These are phyloP conservation scores for Oncopodura yosiiana DNA, from an alignment of 1,140 invertebrate genomes.

Conservation along the genomic window DNA sequence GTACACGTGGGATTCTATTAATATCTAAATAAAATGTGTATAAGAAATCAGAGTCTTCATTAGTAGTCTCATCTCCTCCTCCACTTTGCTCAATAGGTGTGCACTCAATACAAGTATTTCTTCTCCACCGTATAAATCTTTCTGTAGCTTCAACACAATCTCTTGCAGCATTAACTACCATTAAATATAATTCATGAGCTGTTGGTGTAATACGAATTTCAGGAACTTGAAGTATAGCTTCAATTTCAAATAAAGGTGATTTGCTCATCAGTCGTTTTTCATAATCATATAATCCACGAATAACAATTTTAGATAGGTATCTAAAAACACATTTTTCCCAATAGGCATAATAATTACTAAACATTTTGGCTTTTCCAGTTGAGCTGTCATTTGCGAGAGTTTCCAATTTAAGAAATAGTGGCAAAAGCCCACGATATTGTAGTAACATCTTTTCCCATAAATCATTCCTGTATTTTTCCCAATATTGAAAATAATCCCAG, in stretches of 20 bases:
- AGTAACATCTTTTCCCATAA: constrained; percentile 20
- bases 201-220: constrained; percentile 64
- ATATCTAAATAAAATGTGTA: constrained; percentile 70
- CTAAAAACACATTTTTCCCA: constrained; percentile 44
- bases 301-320: constrained; percentile 45
- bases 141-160: constrained; percentile 50
- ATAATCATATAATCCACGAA: constrained; percentile 61
- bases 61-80: constrained; percentile 47
- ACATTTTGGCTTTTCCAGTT: constrained; percentile 41
- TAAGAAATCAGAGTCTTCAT: too few species aligned
- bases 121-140: constrained; percentile 70
- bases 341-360: constrained; percentile 42
- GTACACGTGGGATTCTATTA: constrained; percentile 53
- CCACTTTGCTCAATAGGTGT: constrained; percentile 49
- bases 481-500: constrained; percentile 35
- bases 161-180: constrained; percentile 49
- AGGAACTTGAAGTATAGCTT: constrained; percentile 57
- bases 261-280: constrained; percentile 50
- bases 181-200: constrained; percentile 61
- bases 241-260: constrained; percentile 63
- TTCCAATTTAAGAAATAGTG: constrained; percentile 28
- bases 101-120: constrained; percentile 64
- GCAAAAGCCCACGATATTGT: constrained; percentile 21
- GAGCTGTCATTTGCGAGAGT: constrained; percentile 42
- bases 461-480: constrained; percentile 24